phyloP scores from a whole-genome alignment of 2,797 vertebrate genomes.

The Meda fulgida region DNA sequence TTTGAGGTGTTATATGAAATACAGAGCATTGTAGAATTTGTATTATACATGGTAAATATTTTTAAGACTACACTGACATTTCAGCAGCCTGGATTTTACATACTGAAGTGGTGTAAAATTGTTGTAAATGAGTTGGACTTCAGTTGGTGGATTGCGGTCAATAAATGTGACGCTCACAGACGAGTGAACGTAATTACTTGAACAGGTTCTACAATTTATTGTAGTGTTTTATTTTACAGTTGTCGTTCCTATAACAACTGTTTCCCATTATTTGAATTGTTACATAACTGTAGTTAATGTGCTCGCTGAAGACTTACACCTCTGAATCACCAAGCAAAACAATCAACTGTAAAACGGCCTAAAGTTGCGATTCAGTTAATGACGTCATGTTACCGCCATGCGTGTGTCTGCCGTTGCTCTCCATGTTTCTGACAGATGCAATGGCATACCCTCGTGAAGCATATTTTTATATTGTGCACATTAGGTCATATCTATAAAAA shows the following conservation, averaged over 20 bases:
- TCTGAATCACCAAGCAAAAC: conserved; percentile 29
- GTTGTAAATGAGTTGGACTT: conserved; percentile 11
- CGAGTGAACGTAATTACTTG: neutral
- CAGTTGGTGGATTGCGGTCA: conserved; percentile 24
- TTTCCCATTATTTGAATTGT: conserved; percentile 36
- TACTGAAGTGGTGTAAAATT: neutral
- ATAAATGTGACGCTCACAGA: conserved; percentile 26
- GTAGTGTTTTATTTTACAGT: conserved; percentile 33
- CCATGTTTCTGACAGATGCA: neutral
- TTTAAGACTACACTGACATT: neutral
- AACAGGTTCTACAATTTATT: conserved; percentile 28
- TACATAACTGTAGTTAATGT: conserved; percentile 33
- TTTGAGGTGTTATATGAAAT: neutral
- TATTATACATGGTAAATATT: neutral
- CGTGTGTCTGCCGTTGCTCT: neutral
- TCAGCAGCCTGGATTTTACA: neutral
- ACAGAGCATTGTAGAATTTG: neutral
- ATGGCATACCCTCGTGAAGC: conserved; percentile 62
- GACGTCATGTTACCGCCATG: conserved; percentile 6
- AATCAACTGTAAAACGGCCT: neutral
- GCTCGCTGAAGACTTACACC: conserved; percentile 11
- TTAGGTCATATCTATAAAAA: conserved; percentile 75
- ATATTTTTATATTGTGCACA: conserved; percentile 66
- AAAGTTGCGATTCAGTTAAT: conserved; percentile 3
- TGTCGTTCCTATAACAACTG: conserved; percentile 28